Evolutionary conservation across 30 jellyfish, hydroid and myxozoan genomes (phyloP).

Genomic region (Chrysaora quinquecirrha): DNA sequence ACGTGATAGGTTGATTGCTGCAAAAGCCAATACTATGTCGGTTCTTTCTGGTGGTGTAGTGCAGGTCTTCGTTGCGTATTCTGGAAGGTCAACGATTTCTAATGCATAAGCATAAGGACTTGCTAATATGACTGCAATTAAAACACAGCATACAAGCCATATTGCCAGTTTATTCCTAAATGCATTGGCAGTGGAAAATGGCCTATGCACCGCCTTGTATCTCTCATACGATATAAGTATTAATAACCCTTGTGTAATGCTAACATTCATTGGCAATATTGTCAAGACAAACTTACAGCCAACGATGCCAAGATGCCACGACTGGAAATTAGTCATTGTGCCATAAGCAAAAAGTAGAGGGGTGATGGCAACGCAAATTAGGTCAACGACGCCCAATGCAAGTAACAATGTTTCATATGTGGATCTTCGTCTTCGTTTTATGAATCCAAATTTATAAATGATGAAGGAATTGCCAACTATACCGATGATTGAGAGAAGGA

Average conservation of each 20-base stretch:
- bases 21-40: conserved; percentile 14
- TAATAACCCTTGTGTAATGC: conserved; percentile 45
- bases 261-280: conserved; percentile 46
- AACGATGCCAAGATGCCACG: conserved; percentile 40
- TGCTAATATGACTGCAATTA: conserved; percentile 4
- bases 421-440: conserved; percentile 4
- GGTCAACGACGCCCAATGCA: conserved; percentile 47
- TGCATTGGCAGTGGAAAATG: not conserved
- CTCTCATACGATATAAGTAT: conserved; percentile 29
- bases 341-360: conserved; percentile 52
- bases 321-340: conserved; percentile 14
- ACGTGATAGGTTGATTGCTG: conserved; percentile 38
- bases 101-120: conserved; percentile 45
- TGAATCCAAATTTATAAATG: conserved; percentile 31
- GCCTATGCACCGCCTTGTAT: conserved; percentile 35
- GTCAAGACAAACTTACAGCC: conserved; percentile 55
- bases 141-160: not conserved
- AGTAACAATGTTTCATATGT: conserved; percentile 28
- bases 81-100: conserved; percentile 22
- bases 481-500: conserved; percentile 28
- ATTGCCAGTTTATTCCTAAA: not conserved
- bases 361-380: conserved; percentile 21
- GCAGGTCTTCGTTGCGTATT: conserved; percentile 42
- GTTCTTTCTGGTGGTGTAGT: conserved; percentile 10
- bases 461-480: conserved; percentile 33